Conservation (phyloP, 2,113 vertebrate genomes). For the Eublepharis macularius region DNA sequence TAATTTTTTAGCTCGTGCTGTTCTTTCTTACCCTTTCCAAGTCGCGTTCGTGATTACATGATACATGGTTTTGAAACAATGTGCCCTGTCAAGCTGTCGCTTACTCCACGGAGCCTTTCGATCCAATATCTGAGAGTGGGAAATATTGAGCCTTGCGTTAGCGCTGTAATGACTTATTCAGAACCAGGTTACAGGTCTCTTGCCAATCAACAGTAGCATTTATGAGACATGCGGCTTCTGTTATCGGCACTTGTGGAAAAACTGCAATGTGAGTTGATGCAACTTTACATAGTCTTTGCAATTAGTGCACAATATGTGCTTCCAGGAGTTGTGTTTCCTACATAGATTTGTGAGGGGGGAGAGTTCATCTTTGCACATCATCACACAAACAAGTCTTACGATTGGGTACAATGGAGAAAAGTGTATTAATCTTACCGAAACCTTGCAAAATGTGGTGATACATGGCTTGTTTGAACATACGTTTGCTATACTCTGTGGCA, state of each 20-base stretch:
- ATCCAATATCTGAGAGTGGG: neutral
- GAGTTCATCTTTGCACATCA: neutral
- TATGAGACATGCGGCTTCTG: constrained; percentile 16
- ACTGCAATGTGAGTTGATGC: constrained; percentile 43
- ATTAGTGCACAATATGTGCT: constrained; percentile 49
- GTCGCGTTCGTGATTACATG: constrained; percentile 4
- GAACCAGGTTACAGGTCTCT: constrained; percentile 39
- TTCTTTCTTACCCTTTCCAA: constrained; percentile 11
- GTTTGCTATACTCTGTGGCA: too few species aligned
- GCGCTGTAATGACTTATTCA: constrained; percentile 30
- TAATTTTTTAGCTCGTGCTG: constrained; percentile 9
- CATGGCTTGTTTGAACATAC: too few species aligned
- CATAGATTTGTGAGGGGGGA: too few species aligned
- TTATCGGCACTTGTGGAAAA: constrained; percentile 45
- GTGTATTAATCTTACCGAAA: too few species aligned
- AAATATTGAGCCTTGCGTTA: constrained; percentile 20
- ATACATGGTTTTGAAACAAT: neutral
- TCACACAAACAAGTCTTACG: neutral
- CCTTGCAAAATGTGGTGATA: too few species aligned
- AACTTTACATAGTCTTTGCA: constrained; percentile 32
- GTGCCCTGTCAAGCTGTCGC: constrained; percentile 18
- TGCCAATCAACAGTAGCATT: constrained; percentile 23
- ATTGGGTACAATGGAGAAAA: too few species aligned
- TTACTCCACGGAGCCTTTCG: constrained; percentile 29
- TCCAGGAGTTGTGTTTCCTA: constrained; percentile 31